Percentiles rank a stretch among this genome's conserved stretches.
phyloP scores from a whole-genome alignment of 2,797 vertebrate genomes.

The Rhynchonycteris naso region DNA sequence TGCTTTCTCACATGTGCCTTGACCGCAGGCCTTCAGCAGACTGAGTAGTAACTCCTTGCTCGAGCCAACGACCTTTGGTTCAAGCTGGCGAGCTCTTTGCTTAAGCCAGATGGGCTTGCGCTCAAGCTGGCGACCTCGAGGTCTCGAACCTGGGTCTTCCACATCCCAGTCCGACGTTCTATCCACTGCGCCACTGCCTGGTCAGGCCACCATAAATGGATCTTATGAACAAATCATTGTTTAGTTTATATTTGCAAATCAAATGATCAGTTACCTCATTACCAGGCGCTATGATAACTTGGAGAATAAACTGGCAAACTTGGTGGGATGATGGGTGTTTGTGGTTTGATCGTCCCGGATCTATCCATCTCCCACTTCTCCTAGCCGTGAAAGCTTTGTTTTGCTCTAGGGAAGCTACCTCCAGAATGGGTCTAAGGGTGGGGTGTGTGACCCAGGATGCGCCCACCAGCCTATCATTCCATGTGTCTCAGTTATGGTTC shows the following conservation, averaged over 20 bases:
- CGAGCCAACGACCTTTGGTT: too few relatives aligned
- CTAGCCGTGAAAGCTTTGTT: not conserved
- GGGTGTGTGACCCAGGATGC: not conserved
- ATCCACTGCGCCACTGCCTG: too few relatives aligned
- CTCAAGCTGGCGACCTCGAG: too few relatives aligned
- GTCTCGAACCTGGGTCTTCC: too few relatives aligned
- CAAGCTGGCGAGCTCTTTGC: too few relatives aligned
- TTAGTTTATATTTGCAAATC: not conserved
- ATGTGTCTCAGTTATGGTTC: not conserved
- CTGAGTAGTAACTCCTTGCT: too few relatives aligned
- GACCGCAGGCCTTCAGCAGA: too few relatives aligned
- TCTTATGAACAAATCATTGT: not conserved
- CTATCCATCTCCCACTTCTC: not conserved
- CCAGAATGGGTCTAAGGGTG: not conserved
- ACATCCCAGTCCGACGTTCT: too few relatives aligned
- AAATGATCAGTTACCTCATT: not conserved
- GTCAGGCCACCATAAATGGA: conserved; percentile 38
- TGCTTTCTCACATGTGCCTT: too few relatives aligned
- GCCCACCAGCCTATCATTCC: not conserved
- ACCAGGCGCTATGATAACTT: not conserved
- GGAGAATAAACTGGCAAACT: not conserved
- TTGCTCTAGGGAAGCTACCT: not conserved
- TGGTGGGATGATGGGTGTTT: not conserved
- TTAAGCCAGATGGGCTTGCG: too few relatives aligned
- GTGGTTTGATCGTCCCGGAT: not conserved